phyloP scores from a whole-genome alignment of 2,888 invertebrate genomes.

The Papilio demoleus region DNA sequence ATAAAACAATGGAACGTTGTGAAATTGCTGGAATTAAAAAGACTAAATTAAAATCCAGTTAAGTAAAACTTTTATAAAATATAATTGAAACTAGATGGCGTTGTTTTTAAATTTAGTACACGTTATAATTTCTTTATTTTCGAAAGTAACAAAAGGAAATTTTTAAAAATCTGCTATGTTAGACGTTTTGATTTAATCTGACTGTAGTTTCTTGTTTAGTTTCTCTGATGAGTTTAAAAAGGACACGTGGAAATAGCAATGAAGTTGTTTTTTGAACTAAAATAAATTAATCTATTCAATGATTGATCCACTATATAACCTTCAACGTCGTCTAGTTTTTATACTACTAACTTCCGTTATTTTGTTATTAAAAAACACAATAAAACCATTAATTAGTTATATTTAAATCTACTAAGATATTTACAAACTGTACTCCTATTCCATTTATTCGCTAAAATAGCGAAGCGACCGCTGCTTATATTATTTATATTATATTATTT shows the following conservation, averaged over 20 bases:
- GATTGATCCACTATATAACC: background rate
- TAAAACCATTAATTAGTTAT: too few relatives aligned
- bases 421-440: too few relatives aligned
- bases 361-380: background rate
- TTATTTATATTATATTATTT: too few relatives aligned
- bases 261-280: background rate
- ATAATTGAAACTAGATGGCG: constrained; percentile 15
- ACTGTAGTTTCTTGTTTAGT: too few relatives aligned
- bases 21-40: constrained; percentile 2
- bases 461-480: too few relatives aligned
- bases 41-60: background rate
- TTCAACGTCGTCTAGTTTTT: background rate
- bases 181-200: too few relatives aligned
- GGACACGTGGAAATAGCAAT: constrained; percentile 8
- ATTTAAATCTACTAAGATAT: too few relatives aligned
- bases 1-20: constrained; percentile 24
- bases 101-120: background rate
- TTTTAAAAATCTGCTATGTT: background rate
- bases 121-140: too few relatives aligned
- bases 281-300: background rate
- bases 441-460: too few relatives aligned
- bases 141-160: too few relatives aligned
- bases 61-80: background rate
- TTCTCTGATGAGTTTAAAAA: too few relatives aligned
- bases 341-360: background rate